phyloP scores from a whole-genome alignment of 2,888 invertebrate species.

The Latrodectus hesperus region DNA sequence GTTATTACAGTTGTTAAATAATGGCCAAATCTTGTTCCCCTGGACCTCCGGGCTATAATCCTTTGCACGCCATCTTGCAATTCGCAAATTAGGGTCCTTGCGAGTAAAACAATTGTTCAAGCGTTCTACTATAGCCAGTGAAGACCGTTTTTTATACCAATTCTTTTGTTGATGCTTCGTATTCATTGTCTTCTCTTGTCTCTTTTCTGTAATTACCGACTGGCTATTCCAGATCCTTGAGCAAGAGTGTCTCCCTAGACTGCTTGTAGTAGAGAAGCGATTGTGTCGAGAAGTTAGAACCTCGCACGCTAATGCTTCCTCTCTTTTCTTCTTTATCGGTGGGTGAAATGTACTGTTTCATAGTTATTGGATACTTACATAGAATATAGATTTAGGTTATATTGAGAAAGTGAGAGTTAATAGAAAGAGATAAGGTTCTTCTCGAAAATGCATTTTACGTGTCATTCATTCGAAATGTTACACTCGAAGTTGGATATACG shows the following conservation, averaged over 20 bases:
- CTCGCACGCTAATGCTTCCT: neutral
- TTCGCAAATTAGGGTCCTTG: conserved; percentile 60
- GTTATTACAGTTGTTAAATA: conserved; percentile 63
- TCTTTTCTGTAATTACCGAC: conserved; percentile 53
- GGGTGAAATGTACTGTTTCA: conserved; percentile 57
- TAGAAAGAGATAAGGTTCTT: conserved; percentile 34
- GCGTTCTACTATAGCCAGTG: conserved; percentile 57
- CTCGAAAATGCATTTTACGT: conserved; percentile 56
- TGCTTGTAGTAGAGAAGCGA: conserved; percentile 34
- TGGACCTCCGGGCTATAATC: conserved; percentile 43
- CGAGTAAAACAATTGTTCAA: conserved; percentile 49
- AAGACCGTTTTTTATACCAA: conserved; percentile 34
- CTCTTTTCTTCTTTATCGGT: conserved; percentile 2
- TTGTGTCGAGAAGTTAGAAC: conserved; percentile 30
- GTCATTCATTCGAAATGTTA: conserved; percentile 35
- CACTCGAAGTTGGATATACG: no score
- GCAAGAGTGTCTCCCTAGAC: neutral
- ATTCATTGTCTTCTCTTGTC: conserved; percentile 44
- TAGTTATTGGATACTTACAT: conserved; percentile 24
- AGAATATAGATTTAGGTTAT: conserved; percentile 46
- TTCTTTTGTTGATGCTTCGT: conserved; percentile 60
- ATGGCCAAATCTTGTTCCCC: conserved; percentile 52
- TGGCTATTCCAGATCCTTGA: conserved; percentile 26
- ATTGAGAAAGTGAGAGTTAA: conserved; percentile 1
- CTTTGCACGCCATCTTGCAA: conserved; percentile 60